Conservation (phyloP, 1,140 invertebrate genomes). For the Bombus consobrinus region DNA sequence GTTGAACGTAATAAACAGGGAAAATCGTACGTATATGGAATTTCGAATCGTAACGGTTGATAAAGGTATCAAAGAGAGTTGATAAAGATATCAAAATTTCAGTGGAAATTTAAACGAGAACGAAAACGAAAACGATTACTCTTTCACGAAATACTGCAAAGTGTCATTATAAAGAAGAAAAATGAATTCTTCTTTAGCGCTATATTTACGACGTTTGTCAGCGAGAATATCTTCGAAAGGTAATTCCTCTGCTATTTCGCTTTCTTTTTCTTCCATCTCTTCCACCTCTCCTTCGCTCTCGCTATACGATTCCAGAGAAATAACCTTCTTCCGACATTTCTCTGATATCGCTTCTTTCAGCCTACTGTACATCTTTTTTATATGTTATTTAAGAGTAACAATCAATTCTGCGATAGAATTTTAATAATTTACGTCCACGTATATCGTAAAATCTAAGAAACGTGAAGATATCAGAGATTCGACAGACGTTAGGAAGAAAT, state of each 20-base stretch:
- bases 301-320: background rate
- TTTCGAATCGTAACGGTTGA: background rate
- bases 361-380: background rate
- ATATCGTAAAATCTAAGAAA: background rate
- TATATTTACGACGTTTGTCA: conserved; percentile 56
- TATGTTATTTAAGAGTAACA: background rate
- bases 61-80: background rate
- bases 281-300: conserved; percentile 21
- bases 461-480: background rate
- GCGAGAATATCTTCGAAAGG: conserved; percentile 57
- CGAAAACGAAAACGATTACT: conserved; percentile 51
- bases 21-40: background rate
- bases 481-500: background rate
- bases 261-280: conserved; percentile 9
- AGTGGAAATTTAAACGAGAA: background rate
- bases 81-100: background rate
- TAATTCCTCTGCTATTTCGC: conserved; percentile 26
- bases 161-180: conserved; percentile 64
- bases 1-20: background rate
- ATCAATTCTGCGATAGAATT: background rate
- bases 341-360: conserved; percentile 29
- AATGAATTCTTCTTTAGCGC: conserved; percentile 57
- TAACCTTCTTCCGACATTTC: conserved; percentile 37
- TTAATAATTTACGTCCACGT: background rate
- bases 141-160: conserved; percentile 43